Percentiles rank a stretch among this genome's conserved stretches.
These are phyloP conservation scores for Pyrrhosoma nymphula DNA, from an alignment of 2,888 invertebrate genomes.

Conservation along the genomic window DNA sequence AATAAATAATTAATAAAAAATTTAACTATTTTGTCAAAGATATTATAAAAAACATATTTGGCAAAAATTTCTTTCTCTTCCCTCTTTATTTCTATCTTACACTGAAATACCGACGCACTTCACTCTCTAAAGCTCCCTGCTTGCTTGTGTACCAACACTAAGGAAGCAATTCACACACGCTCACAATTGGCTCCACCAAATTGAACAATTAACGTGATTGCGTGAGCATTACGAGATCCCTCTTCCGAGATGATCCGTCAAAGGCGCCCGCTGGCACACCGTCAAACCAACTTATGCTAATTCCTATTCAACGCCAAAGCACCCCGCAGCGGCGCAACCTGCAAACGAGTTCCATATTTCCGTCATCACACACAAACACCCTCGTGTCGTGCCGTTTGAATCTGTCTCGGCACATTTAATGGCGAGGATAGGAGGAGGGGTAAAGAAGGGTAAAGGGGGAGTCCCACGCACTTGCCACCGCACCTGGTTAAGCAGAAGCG, in stretches of 20 bases:
- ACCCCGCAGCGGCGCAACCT: not conserved
- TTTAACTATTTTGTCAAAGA: no score
- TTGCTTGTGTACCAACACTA: no score
- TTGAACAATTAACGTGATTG: constrained; percentile 8
- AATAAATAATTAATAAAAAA: no score
- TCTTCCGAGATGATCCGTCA: not conserved
- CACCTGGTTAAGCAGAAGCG: not conserved
- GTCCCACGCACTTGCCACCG: not conserved
- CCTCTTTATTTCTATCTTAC: no score
- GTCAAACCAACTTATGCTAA: constrained; percentile 8
- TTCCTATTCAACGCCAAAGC: not conserved
- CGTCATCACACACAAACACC: not conserved
- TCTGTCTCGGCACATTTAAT: constrained; percentile 16
- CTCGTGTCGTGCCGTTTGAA: not conserved
- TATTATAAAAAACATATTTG: no score
- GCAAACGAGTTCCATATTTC: not conserved
- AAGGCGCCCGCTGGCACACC: not conserved
- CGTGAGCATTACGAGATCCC: not conserved
- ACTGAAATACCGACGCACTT: no score
- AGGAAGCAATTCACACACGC: not conserved
- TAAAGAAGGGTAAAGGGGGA: not conserved
- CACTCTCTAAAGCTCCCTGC: no score
- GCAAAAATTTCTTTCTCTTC: no score
- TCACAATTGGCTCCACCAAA: not conserved
- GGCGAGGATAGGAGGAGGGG: not conserved